Conservation (phyloP, 2,888 invertebrate genomes). For the Zelleria hepariella region DNA sequence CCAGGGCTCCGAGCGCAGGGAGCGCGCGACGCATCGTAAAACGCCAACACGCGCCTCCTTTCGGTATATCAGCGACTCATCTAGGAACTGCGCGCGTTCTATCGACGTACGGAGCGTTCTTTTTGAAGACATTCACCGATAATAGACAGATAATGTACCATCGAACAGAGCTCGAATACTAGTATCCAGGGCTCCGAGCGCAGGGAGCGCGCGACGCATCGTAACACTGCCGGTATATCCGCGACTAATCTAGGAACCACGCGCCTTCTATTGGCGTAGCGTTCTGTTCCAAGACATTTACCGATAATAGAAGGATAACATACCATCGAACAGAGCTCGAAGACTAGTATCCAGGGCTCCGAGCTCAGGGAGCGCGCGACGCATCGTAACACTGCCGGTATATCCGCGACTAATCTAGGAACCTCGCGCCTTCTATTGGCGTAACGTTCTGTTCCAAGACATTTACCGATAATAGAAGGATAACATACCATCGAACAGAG, state of each 20-base stretch:
- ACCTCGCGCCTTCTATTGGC: neutral
- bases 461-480: no score
- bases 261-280: constrained; percentile 82
- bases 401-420: neutral
- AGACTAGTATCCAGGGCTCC: constrained; percentile 84
- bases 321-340: constrained; percentile 81
- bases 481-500: constrained; percentile 74
- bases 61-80: constrained; percentile 81
- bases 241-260: constrained; percentile 83
- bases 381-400: constrained; percentile 77
- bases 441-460: neutral
- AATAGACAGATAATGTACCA: neutral
- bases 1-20: no score
- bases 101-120: constrained; percentile 81
- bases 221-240: no score
- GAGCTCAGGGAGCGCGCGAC: constrained; percentile 83
- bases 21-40: no score
- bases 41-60: constrained; percentile 79
- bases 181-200: no score
- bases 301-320: constrained; percentile 52
- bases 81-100: constrained; percentile 84
- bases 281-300: constrained; percentile 84
- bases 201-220: no score
- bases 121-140: constrained; percentile 86
- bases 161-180: no score